Conservation (phyloP, 2,797 vertebrate genomes). For the Nyctibius grandis region DNA sequence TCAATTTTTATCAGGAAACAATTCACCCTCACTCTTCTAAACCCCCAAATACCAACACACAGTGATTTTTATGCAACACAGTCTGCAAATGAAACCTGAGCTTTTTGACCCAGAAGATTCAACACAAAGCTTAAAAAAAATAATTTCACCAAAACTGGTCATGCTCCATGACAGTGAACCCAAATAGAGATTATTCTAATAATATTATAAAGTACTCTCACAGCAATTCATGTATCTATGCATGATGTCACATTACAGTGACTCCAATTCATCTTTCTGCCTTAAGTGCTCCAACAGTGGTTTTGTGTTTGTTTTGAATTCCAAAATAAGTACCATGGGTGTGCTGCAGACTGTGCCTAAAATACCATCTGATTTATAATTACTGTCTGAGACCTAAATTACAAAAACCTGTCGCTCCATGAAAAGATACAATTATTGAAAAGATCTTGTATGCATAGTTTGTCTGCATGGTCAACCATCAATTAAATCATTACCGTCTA, state of each 20-base stretch:
- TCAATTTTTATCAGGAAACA: not conserved
- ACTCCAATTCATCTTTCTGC: not conserved
- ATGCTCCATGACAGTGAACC: not conserved
- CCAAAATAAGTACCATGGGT: not conserved
- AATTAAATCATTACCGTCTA: slow-evolving; percentile 75
- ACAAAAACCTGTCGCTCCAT: slow-evolving; percentile 57
- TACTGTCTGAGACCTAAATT: slow-evolving; percentile 70
- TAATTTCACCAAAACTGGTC: not conserved
- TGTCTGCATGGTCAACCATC: slow-evolving; percentile 60
- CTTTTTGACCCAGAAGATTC: not conserved
- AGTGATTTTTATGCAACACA: not conserved
- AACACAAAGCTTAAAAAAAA: not conserved
- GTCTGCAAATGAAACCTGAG: not conserved
- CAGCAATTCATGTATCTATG: not conserved
- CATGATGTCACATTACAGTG: not conserved
- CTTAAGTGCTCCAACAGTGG: not conserved
- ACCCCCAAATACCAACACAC: not conserved
- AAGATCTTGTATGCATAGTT: slow-evolving; percentile 64
- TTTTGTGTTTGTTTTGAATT: slow-evolving; percentile 25
- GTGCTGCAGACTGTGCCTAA: slow-evolving; percentile 44
- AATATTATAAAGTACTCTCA: not conserved
- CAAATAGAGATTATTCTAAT: not conserved
- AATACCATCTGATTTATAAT: slow-evolving; percentile 71
- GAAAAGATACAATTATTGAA: slow-evolving; percentile 69
- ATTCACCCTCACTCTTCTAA: not conserved